phyloP scores from a whole-genome alignment of 2,888 invertebrate species.

The Phortica magna region DNA sequence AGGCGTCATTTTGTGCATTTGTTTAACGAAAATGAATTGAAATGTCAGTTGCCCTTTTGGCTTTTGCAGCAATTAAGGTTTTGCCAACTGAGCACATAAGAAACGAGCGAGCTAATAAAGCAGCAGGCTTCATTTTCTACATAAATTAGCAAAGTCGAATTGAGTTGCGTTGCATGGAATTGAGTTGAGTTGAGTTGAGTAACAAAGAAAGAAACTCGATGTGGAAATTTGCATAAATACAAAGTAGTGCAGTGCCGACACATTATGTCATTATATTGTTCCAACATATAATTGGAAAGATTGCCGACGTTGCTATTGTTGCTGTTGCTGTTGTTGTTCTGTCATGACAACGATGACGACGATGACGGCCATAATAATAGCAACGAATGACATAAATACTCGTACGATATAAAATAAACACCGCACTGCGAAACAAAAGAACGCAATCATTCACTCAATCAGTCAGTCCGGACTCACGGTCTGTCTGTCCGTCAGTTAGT shows the following conservation, averaged over 20 bases:
- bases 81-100: neutral
- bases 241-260: conserved; percentile 54
- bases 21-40: conserved; percentile 17
- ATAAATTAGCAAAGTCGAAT: neutral
- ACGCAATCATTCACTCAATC: neutral
- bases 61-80: neutral
- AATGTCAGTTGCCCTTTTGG: conserved; percentile 16
- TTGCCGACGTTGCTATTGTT: conserved; percentile 34
- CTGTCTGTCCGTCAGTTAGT: neutral
- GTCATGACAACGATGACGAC: conserved; percentile 40
- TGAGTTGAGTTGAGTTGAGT: neutral
- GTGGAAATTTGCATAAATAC: conserved; percentile 60
- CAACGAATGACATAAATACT: conserved; percentile 28
- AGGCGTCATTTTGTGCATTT: conserved; percentile 17
- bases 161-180: neutral
- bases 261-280: conserved; percentile 71
- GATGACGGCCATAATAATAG: conserved; percentile 28
- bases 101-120: conserved; percentile 3
- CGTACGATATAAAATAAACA: neutral
- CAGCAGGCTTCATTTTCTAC: neutral
- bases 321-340: conserved; percentile 60
- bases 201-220: neutral
- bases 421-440: conserved; percentile 9
- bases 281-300: conserved; percentile 70
- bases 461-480: neutral